phyloP scores from a whole-genome alignment of 2,113 vertebrate genomes.

The Vicugna pacos region DNA sequence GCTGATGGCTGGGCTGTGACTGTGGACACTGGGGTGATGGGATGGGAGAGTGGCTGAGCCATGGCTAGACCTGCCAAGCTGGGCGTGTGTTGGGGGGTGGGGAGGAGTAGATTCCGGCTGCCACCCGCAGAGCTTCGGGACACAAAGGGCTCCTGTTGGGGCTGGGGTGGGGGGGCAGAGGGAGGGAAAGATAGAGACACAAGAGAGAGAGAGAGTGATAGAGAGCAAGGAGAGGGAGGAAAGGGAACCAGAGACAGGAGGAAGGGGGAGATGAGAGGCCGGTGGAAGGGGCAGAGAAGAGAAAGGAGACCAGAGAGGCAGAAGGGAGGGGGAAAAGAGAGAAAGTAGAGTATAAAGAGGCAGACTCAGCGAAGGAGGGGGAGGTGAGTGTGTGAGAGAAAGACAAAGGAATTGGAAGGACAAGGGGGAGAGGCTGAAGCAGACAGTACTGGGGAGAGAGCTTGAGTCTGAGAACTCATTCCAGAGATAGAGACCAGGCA shows the following conservation, averaged over 20 bases:
- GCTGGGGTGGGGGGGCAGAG: neutral
- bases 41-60: conserved; percentile 34
- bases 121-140: conserved; percentile 81
- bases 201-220: neutral
- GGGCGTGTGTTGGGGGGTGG: conserved; percentile 75
- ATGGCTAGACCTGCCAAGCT: conserved; percentile 77
- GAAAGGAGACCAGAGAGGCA: neutral
- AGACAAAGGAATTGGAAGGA: conserved; percentile 54
- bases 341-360: neutral
- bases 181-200: neutral
- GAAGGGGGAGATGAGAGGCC: neutral
- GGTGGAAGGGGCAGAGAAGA: neutral
- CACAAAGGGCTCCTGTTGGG: conserved; percentile 84
- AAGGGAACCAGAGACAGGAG: neutral
- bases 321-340: conserved; percentile 25
- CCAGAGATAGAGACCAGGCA: neutral
- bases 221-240: neutral
- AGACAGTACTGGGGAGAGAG: neutral
- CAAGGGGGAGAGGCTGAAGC: conserved; percentile 4
- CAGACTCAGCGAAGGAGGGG: neutral
- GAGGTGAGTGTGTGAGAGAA: conserved; percentile 11
- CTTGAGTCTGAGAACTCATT: conserved; percentile 61
- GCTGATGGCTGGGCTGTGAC: conserved; percentile 38
- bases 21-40: conserved; percentile 51
- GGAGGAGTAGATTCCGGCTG: conserved; percentile 79